A percentile compares a stretch with the other conserved stretches of the same genome.
These are phyloP conservation scores for Drosophila kanekoi DNA, from an alignment of 2,888 invertebrate species.

Conservation along the genomic window DNA sequence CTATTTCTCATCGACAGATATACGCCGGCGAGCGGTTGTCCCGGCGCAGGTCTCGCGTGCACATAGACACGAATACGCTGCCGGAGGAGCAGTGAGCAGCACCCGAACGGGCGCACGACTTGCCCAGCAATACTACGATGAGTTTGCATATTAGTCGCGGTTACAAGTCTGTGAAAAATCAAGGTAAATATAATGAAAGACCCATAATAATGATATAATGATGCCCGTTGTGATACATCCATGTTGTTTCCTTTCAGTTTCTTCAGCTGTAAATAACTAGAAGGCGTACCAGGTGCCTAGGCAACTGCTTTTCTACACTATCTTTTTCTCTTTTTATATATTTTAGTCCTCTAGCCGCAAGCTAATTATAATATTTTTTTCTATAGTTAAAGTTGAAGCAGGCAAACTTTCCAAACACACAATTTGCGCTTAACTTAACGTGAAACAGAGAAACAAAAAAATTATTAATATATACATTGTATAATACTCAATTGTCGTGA, in stretches of 20 bases:
- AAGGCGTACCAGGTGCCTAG: constrained; percentile 42
- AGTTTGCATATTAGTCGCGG: constrained; percentile 79
- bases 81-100: constrained; percentile 60
- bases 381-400: constrained; percentile 34
- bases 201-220: background rate
- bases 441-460: constrained; percentile 21
- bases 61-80: constrained; percentile 78
- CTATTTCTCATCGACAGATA: constrained; percentile 85
- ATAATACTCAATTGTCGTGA: constrained; percentile 85
- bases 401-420: constrained; percentile 18
- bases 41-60: constrained; percentile 76
- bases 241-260: constrained; percentile 50
- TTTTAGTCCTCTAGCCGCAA: constrained; percentile 59
- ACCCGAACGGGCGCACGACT: constrained; percentile 68
- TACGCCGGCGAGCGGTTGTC: constrained; percentile 82
- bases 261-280: constrained; percentile 75
- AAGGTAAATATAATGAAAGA: constrained; percentile 24
- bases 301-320: constrained; percentile 37
- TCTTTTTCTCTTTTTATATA: constrained; percentile 35
- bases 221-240: too few relatives aligned
- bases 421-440: constrained; percentile 30
- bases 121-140: constrained; percentile 83
- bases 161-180: constrained; percentile 40
- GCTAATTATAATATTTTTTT: constrained; percentile 50
- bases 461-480: constrained; percentile 53